Evolutionary conservation across 2,797 vertebrate genomes (phyloP).

Genomic region (Sebastiscus albofasciatus): DNA sequence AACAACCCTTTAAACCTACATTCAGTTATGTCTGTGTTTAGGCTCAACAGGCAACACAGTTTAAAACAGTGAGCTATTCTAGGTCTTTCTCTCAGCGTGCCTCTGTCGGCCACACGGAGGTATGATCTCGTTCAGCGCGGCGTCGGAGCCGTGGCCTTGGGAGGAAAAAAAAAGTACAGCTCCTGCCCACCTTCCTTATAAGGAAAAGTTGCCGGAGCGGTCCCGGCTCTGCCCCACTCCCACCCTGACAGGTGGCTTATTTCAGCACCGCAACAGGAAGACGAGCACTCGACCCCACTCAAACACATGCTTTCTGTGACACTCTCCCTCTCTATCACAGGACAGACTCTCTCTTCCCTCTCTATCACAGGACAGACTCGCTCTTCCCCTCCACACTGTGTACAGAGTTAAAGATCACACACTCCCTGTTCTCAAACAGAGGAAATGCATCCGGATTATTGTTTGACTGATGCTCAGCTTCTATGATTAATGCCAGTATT

Average conservation of each 20-base stretch:
- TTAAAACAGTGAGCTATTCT: not conserved
- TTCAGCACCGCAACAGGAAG: constrained; percentile 58
- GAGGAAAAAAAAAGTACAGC: constrained; percentile 41
- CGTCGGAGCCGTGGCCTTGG: constrained; percentile 38
- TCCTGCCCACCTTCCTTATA: constrained; percentile 73
- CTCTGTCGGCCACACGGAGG: constrained; percentile 33
- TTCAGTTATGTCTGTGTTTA: not conserved
- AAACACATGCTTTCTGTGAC: not conserved
- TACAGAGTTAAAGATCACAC: not conserved
- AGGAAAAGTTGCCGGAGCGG: constrained; percentile 64
- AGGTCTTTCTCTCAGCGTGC: not conserved
- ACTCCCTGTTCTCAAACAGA: constrained; percentile 47
- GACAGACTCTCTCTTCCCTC: not conserved
- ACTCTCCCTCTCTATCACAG: not conserved
- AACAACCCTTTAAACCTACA: not conserved
- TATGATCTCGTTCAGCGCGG: constrained; percentile 43
- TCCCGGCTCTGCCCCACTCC: constrained; percentile 20
- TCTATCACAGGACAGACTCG: not conserved
- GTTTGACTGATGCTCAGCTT: constrained; percentile 1
- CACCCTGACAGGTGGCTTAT: constrained; percentile 73
- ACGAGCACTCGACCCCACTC: constrained; percentile 46
- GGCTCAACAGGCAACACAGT: not conserved
- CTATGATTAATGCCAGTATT: not conserved
- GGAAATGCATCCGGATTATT: constrained; percentile 39
- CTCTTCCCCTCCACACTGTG: not conserved